Base-by-base conservation (phyloP, 2,797 vertebrate species). In the Fistularia tabacaria region DNA sequence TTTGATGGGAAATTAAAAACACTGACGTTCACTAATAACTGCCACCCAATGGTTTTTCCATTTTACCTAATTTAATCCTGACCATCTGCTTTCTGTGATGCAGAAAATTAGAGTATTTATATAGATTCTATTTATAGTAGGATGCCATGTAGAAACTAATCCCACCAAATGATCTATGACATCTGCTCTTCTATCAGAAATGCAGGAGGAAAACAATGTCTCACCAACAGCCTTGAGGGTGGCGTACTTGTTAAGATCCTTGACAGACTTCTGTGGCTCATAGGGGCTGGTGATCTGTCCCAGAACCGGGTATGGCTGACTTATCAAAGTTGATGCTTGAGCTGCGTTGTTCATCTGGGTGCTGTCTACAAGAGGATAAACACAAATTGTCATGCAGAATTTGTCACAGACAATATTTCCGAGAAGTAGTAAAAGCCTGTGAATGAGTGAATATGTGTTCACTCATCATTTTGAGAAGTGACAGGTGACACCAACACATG, bases 201-300 rank as follows among this genome's bases (percentile, higher is more conserved):
- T 11, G 39, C 14, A 55, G 6, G 6, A 8, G 0, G 12, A 41
- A 52, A 67, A 62, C 12, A 57, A 9, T 5, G 1, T 64, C 97
- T 97, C 90, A 98, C 96, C 97, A 0, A 98, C 95, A 57, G 95
- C 94, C 88, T 98, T 99, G 7, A 99, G 88, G 3, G 95, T 96
- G 69, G 95, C 92, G 0, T 98, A 99, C 74, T 96, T 95, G 89
- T 94, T 99, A 55, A 98, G 85, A 13, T 99, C 95, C 71, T 94
- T 95, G 64, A 88, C 89, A 0, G 93, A 86, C 0, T 90, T 87
- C 3, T 93, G 93, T 65, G 93, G 93, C 39, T 98, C 95, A 0
- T 98, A 99, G 0, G 94, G 92, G 81, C 96, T 95, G 82, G 89
- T 90, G 78, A 96, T 91, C 73, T 92, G 94, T 51, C 91, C 94